Evolutionary conservation across 2,113 vertebrate species (phyloP).

Genomic region (Pantherophis guttatus): DNA sequence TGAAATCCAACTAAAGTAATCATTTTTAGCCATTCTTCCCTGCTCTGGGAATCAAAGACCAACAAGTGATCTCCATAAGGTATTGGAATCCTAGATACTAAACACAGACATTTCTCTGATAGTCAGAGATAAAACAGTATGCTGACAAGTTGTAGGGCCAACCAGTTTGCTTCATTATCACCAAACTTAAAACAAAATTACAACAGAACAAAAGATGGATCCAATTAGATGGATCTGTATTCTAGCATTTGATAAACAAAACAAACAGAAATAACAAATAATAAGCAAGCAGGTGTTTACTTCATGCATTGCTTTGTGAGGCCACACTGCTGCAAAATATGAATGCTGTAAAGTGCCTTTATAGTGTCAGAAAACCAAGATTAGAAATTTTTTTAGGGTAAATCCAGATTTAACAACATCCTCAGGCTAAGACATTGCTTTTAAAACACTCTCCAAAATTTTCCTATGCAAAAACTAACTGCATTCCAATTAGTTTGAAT

Average conservation of each 20-base stretch:
- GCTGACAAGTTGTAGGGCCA: conserved; percentile 27
- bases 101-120: conserved; percentile 55
- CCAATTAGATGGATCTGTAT: conserved; percentile 39
- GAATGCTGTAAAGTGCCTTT: background rate
- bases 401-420: background rate
- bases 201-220: background rate
- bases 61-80: conserved; percentile 58
- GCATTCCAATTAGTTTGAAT: background rate
- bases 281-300: conserved; percentile 21
- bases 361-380: background rate
- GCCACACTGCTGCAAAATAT: background rate
- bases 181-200: conserved; percentile 36
- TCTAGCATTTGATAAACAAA: conserved; percentile 30
- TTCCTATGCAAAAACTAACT: background rate
- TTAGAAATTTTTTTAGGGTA: background rate
- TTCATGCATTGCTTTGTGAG: background rate
- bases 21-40: conserved; percentile 55
- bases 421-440: background rate
- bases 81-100: conserved; percentile 58
- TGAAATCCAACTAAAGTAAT: conserved; percentile 53
- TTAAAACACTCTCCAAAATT: background rate
- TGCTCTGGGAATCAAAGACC: conserved; percentile 60
- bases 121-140: conserved; percentile 47
- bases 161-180: conserved; percentile 40
- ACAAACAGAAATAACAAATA: conserved; percentile 9